Evolutionary conservation across 1,140 invertebrate species (phyloP).

Genomic region (Cheumatopsyche charites): DNA sequence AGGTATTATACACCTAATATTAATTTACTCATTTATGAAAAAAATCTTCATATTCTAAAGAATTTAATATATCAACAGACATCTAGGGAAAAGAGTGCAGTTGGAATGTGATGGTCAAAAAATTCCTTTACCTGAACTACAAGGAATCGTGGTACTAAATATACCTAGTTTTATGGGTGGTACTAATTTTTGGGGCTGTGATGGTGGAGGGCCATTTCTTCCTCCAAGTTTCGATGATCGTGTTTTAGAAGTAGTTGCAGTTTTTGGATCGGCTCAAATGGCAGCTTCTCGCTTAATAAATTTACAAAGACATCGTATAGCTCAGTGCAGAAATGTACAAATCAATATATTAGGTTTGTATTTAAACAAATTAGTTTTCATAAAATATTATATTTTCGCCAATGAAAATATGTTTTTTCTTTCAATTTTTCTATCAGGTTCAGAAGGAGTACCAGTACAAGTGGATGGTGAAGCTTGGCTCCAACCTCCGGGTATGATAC

Average conservation of each 20-base stretch:
- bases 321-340: constrained; percentile 93
- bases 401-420: constrained; percentile 1
- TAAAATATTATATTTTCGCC: constrained; percentile 8
- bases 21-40: no score
- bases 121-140: constrained; percentile 89
- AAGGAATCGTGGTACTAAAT: constrained; percentile 96
- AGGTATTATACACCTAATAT: constrained; percentile 66
- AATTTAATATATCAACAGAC: constrained; percentile 65
- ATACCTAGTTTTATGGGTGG: constrained; percentile 98
- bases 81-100: constrained; percentile 93
- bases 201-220: constrained; percentile 85
- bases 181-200: constrained; percentile 89
- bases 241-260: constrained; percentile 93
- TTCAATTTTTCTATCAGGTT: constrained; percentile 55
- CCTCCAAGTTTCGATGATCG: constrained; percentile 92
- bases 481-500: constrained; percentile 94
- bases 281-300: constrained; percentile 93
- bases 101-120: constrained; percentile 91
- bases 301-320: constrained; percentile 95
- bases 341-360: constrained; percentile 86
- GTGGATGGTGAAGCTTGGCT: constrained; percentile 98
- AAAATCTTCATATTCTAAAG: no score
- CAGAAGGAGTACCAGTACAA: constrained; percentile 88
- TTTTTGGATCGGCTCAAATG: constrained; percentile 97
- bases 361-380: not conserved